A percentile compares a stretch with the other conserved stretches of the same genome.
phyloP scores from a whole-genome alignment of 2,888 invertebrate species.

The Drosophila nr. perissopoda region DNA sequence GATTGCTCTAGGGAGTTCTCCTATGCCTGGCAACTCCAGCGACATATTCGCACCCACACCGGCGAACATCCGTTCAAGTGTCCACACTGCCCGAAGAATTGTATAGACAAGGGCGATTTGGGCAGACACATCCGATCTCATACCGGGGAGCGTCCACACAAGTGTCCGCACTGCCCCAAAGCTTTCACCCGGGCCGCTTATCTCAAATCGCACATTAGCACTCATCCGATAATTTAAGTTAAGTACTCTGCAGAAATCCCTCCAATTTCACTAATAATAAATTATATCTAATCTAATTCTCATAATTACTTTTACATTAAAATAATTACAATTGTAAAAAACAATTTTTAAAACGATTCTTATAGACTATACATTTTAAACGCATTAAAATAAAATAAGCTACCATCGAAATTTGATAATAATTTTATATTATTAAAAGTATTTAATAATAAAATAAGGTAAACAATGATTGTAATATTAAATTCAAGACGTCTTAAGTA shows the following conservation, averaged over 20 bases:
- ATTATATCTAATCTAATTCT: neutral
- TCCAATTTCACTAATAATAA: neutral
- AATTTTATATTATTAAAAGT: neutral
- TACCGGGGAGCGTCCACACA: conserved; percentile 44
- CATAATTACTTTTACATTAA: neutral
- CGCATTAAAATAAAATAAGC: neutral
- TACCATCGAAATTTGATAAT: neutral
- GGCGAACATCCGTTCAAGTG: conserved; percentile 39
- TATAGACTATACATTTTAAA: neutral
- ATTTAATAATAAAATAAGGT: neutral
- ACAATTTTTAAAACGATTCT: neutral
- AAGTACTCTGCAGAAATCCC: neutral
- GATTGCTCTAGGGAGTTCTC: conserved; percentile 31
- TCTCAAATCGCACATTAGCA: conserved; percentile 32
- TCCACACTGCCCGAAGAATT: conserved; percentile 37
- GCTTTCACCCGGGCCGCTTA: conserved; percentile 36
- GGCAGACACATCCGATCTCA: conserved; percentile 33
- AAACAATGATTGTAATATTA: neutral
- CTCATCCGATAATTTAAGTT: conserved; percentile 2
- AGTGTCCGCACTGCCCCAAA: conserved; percentile 36
- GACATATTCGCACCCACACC: conserved; percentile 39
- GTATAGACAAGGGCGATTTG: conserved; percentile 31
- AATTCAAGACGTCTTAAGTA: neutral
- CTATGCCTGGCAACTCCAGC: conserved; percentile 39
- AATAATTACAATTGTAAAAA: neutral